These are phyloP conservation scores for Orchesellides sinensis DNA, from an alignment of 2,888 invertebrate genomes.

Conservation along the genomic window DNA sequence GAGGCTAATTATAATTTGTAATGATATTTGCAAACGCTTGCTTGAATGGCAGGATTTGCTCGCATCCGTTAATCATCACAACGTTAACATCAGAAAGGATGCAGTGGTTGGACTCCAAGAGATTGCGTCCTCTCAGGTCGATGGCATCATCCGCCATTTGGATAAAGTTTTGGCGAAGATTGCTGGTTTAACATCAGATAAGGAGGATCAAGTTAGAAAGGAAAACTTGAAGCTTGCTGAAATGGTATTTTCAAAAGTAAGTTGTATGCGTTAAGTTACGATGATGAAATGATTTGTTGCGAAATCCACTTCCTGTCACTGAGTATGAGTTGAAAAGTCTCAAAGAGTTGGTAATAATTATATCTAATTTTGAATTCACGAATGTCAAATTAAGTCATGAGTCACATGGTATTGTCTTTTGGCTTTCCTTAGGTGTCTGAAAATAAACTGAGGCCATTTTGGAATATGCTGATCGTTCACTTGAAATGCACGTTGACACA, in stretches of 20 bases:
- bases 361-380: background rate
- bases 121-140: conserved; percentile 78
- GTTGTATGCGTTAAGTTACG: background rate
- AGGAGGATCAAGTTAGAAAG: conserved; percentile 80
- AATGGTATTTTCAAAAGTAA: conserved; percentile 75
- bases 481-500: conserved; percentile 94
- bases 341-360: too few species aligned
- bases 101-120: conserved; percentile 80
- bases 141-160: conserved; percentile 80
- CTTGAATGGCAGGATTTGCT: conserved; percentile 81
- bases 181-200: conserved; percentile 84
- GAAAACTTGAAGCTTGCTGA: conserved; percentile 79
- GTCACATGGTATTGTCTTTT: background rate
- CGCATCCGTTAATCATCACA: conserved; percentile 86
- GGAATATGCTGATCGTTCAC: conserved; percentile 86
- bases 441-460: conserved; percentile 84
- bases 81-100: conserved; percentile 83
- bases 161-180: conserved; percentile 84
- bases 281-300: background rate
- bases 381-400: background rate
- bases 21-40: too few species aligned
- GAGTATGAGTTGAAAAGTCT: background rate
- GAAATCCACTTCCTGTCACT: background rate
- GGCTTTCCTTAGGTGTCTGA: conserved; percentile 77
- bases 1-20: too few species aligned